Evolutionary conservation across 2,797 vertebrate genomes (phyloP).

Genomic region (Microctenopoma lineatum): DNA sequence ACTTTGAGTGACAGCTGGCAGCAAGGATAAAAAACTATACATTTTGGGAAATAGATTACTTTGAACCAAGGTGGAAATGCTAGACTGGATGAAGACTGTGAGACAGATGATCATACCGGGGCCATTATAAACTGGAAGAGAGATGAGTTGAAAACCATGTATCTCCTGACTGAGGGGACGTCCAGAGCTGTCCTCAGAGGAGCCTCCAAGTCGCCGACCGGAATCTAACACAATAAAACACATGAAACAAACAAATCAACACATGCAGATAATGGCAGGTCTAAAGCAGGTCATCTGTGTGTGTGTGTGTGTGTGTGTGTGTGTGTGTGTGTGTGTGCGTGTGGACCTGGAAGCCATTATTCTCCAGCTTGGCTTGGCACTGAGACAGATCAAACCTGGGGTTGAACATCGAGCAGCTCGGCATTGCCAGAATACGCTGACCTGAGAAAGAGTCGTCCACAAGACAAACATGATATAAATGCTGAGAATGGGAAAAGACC

Average conservation of each 20-base stretch:
- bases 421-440: conserved; percentile 74
- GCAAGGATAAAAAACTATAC: too few relatives aligned
- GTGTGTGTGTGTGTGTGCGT: background rate
- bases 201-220: conserved; percentile 74
- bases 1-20: background rate
- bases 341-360: conserved; percentile 78
- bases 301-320: background rate
- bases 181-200: conserved; percentile 78
- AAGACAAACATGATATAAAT: background rate
- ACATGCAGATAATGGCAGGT: background rate
- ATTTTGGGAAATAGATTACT: too few relatives aligned
- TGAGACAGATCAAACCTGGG: conserved; percentile 78
- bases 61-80: background rate
- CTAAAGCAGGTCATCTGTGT: background rate
- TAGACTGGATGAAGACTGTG: background rate
- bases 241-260: background rate
- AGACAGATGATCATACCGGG: conserved; percentile 70
- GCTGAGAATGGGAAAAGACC: background rate
- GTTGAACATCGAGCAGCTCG: conserved; percentile 65
- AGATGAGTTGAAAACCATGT: conserved; percentile 84
- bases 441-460: conserved; percentile 58
- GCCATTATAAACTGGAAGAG: conserved; percentile 82
- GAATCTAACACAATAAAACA: conserved; percentile 69
- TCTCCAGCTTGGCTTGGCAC: conserved; percentile 74
- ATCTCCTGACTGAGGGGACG: conserved; percentile 79